Evolutionary conservation across 1,140 invertebrate genomes (phyloP).

Genomic region (Galleria mellonella): DNA sequence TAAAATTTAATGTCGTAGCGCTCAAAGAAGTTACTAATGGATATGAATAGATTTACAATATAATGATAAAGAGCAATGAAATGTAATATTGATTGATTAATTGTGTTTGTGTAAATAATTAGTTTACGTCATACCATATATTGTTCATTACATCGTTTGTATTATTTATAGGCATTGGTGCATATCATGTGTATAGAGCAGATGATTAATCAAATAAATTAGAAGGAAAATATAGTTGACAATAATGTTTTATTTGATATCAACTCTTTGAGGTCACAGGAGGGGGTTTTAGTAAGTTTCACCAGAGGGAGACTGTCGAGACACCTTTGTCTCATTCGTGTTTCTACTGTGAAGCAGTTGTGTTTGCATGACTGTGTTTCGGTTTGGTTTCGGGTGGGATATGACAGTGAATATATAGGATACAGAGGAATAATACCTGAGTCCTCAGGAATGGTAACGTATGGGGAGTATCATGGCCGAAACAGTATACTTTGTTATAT

Average conservation of each 20-base stretch:
- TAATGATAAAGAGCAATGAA: constrained; percentile 29
- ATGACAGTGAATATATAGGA: too few species aligned
- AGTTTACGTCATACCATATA: constrained; percentile 38
- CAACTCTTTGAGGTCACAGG: not conserved
- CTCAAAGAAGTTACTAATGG: constrained; percentile 22
- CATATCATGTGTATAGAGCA: constrained; percentile 72
- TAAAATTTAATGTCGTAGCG: constrained; percentile 14
- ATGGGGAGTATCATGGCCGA: too few species aligned
- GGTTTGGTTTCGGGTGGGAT: too few species aligned
- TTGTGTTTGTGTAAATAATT: constrained; percentile 49
- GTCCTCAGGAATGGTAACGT: too few species aligned
- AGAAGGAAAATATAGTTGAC: constrained; percentile 59
- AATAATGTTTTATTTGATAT: constrained; percentile 38
- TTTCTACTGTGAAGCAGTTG: too few species aligned
- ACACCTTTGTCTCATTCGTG: too few species aligned
- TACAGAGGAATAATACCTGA: too few species aligned
- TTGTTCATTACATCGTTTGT: constrained; percentile 55
- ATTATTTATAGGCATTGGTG: constrained; percentile 72
- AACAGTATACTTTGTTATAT: too few species aligned
- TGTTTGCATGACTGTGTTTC: too few species aligned
- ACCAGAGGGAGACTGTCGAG: too few species aligned
- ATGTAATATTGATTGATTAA: constrained; percentile 23
- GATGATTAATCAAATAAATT: constrained; percentile 73
- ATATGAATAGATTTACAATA: constrained; percentile 26
- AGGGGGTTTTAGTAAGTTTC: too few species aligned